These are phyloP conservation scores for Apamea crenata DNA, from an alignment of 2,888 invertebrate species.

Conservation along the genomic window DNA sequence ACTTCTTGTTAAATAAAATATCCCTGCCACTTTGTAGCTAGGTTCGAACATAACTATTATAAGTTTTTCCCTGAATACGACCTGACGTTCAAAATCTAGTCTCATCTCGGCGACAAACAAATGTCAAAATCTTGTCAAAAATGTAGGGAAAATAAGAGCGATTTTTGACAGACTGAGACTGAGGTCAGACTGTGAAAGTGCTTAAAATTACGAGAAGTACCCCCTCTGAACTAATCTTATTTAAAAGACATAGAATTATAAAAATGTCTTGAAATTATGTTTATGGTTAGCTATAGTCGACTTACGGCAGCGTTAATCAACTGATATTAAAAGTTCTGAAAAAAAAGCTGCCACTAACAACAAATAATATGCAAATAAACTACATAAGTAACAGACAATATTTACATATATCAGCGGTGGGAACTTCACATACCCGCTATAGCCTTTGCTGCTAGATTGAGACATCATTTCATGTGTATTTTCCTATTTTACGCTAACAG, in stretches of 20 bases:
- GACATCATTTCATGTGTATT: slow-evolving; percentile 71
- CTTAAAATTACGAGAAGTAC: no score
- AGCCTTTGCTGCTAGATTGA: slow-evolving; percentile 78
- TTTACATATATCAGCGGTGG: slow-evolving; percentile 86
- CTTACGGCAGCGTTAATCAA: slow-evolving; percentile 44
- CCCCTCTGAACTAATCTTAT: background rate
- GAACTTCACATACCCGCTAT: slow-evolving; percentile 86
- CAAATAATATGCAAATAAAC: slow-evolving; percentile 72
- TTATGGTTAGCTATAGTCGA: slow-evolving; percentile 33
- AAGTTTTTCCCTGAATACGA: background rate
- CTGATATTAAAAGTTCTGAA: slow-evolving; percentile 41
- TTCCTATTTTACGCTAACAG: slow-evolving; percentile 40
- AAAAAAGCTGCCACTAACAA: slow-evolving; percentile 73
- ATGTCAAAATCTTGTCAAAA: no score
- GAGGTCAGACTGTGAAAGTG: no score
- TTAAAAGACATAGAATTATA: background rate
- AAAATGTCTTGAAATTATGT: slow-evolving; percentile 51
- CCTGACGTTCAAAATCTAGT: no score
- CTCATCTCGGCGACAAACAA: no score
- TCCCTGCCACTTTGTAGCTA: slow-evolving; percentile 10
- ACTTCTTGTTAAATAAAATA: slow-evolving; percentile 22
- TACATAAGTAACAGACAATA: slow-evolving; percentile 71
- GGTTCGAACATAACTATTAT: slow-evolving; percentile 5
- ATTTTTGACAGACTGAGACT: no score
- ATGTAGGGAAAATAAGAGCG: no score